Evolutionary conservation across 1,140 invertebrate genomes (phyloP).

Genomic region (Pseudobourletiella spinata): DNA sequence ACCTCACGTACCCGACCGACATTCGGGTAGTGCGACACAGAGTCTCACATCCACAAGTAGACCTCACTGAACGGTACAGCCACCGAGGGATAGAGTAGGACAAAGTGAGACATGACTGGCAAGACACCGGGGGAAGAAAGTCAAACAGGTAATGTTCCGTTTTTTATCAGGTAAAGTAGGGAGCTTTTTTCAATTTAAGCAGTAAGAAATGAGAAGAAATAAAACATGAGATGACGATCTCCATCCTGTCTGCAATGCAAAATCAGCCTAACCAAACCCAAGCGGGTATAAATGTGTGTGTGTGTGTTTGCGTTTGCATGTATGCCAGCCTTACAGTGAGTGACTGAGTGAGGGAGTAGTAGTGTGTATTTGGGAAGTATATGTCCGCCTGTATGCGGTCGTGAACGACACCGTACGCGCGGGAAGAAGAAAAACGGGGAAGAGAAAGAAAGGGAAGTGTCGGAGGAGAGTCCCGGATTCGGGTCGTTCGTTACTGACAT

Average conservation of each 20-base stretch:
- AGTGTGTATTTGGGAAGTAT: too few relatives aligned
- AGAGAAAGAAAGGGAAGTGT: conserved; percentile 10
- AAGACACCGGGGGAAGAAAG: background rate
- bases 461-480: conserved; percentile 17
- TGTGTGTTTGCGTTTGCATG: too few relatives aligned
- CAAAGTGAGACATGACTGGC: background rate
- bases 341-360: too few relatives aligned
- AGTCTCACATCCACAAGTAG: too few relatives aligned
- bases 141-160: conserved; percentile 4
- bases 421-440: background rate
- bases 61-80: too few relatives aligned
- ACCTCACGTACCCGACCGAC: too few relatives aligned
- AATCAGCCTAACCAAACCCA: conserved; percentile 4
- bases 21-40: too few relatives aligned
- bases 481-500: conserved; percentile 24
- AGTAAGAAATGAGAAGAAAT: conserved; percentile 8
- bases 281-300: too few relatives aligned
- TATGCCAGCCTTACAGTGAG: too few relatives aligned
- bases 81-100: too few relatives aligned
- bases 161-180: conserved; percentile 2
- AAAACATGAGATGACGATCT: conserved; percentile 11
- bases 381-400: too few relatives aligned
- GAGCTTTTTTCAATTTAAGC: background rate
- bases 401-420: background rate
- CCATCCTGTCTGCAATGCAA: conserved; percentile 1